Conservation (phyloP, 2,113 vertebrate genomes). For the Spea multiplicata region DNA sequence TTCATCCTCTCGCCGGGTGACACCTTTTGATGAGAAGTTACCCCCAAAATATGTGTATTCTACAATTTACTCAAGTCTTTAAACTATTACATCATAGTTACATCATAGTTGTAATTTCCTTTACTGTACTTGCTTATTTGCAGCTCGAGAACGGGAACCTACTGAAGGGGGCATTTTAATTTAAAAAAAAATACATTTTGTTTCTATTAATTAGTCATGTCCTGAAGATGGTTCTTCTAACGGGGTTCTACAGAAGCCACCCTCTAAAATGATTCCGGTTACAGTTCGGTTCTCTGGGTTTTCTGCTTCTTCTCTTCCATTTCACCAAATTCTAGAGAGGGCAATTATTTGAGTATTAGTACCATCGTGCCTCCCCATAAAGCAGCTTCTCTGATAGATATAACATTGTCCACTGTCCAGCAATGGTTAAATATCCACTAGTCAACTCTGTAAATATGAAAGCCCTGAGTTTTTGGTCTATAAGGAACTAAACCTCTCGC, state of each 20-base stretch:
- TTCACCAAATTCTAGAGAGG: neutral
- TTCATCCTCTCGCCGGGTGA: too few species aligned
- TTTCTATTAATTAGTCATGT: neutral
- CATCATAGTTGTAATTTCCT: too few species aligned
- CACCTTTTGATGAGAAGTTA: too few species aligned
- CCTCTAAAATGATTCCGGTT: neutral
- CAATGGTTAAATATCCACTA: neutral
- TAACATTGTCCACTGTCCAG: conserved; percentile 2
- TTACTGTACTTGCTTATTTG: too few species aligned
- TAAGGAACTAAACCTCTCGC: neutral
- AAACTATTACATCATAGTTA: too few species aligned
- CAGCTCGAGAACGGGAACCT: too few species aligned
- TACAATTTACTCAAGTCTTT: too few species aligned
- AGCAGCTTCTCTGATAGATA: conserved; percentile 19
- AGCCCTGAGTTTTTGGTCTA: neutral
- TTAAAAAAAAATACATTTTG: neutral
- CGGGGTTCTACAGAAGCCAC: neutral
- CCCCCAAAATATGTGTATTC: too few species aligned
- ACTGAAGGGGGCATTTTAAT: neutral
- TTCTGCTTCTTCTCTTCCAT: neutral
- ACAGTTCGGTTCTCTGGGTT: neutral
- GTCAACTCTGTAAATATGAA: neutral
- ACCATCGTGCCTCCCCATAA: conserved; percentile 1
- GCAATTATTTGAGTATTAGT: neutral
- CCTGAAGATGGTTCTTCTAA: neutral